These are phyloP conservation scores for Hiodon tergisus DNA, from an alignment of 2,113 vertebrate species.

Conservation along the genomic window DNA sequence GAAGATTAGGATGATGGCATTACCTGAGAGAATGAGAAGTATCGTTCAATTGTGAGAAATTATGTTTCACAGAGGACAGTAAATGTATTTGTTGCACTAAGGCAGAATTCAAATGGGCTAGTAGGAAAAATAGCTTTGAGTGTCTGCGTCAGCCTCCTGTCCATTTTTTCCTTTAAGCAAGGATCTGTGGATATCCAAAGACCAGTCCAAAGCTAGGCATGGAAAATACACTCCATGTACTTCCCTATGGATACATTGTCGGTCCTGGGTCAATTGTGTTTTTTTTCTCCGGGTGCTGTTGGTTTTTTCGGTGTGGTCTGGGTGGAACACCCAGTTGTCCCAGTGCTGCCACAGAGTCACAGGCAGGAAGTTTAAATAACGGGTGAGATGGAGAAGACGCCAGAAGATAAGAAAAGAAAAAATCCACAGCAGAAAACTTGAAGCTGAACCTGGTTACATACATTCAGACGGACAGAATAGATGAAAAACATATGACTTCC, in stretches of 20 bases:
- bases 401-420: slow-evolving; percentile 2
- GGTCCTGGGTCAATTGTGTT: not conserved
- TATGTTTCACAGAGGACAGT: slow-evolving; percentile 7
- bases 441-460: slow-evolving; percentile 1
- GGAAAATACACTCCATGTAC: not conserved
- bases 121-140: slow-evolving; percentile 16
- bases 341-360: not conserved
- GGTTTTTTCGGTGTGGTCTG: not conserved
- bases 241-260: not conserved
- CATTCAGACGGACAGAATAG: slow-evolving; percentile 1
- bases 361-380: slow-evolving; percentile 10
- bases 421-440: slow-evolving; percentile 8
- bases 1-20: slow-evolving; percentile 30
- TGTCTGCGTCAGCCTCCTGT: slow-evolving; percentile 4
- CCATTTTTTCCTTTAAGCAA: slow-evolving; percentile 9
- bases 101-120: not conserved
- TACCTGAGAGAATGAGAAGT: slow-evolving; percentile 45
- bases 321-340: not conserved
- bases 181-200: slow-evolving; percentile 13
- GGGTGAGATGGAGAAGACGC: not conserved
- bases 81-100: slow-evolving; percentile 17
- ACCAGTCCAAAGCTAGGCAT: slow-evolving; percentile 5
- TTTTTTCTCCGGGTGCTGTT: not conserved
- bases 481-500: not conserved
- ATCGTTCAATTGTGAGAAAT: not conserved